phyloP scores from a whole-genome alignment of 2,113 vertebrate species.

The Semnornis frantzii region DNA sequence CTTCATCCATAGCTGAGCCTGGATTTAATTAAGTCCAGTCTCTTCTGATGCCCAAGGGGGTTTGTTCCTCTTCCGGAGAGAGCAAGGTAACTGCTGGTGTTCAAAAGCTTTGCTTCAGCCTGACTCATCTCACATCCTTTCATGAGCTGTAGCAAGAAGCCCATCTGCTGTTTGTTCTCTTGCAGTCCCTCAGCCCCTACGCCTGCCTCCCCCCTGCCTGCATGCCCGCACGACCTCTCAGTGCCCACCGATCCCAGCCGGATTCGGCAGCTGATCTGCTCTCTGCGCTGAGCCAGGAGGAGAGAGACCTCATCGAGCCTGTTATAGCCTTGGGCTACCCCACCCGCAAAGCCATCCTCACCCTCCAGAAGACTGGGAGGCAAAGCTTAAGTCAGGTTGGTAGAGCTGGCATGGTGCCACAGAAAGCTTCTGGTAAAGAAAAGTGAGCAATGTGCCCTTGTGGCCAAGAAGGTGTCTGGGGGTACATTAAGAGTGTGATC shows the following conservation, averaged over 20 bases:
- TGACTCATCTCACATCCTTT: neutral
- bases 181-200: slow-evolving; percentile 80
- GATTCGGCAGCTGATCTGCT: slow-evolving; percentile 86
- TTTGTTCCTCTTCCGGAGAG: neutral
- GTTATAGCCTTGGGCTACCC: slow-evolving; percentile 88
- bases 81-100: neutral
- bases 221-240: neutral
- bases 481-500: no score
- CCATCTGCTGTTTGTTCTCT: neutral
- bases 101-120: neutral
- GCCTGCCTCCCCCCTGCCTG: slow-evolving; percentile 25
- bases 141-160: neutral
- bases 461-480: no score
- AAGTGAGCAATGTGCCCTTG: neutral
- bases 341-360: slow-evolving; percentile 84
- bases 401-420: neutral
- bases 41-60: neutral
- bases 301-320: slow-evolving; percentile 84
- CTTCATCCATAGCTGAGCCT: neutral
- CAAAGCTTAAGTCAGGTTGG: slow-evolving; percentile 88
- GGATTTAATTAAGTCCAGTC: neutral
- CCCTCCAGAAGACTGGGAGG: slow-evolving; percentile 88
- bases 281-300: slow-evolving; percentile 87
- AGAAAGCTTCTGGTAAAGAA: neutral
- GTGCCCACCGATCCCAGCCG: slow-evolving; percentile 35